Conservation (phyloP, 2,888 invertebrate genomes). For the Campoplex nolae region DNA sequence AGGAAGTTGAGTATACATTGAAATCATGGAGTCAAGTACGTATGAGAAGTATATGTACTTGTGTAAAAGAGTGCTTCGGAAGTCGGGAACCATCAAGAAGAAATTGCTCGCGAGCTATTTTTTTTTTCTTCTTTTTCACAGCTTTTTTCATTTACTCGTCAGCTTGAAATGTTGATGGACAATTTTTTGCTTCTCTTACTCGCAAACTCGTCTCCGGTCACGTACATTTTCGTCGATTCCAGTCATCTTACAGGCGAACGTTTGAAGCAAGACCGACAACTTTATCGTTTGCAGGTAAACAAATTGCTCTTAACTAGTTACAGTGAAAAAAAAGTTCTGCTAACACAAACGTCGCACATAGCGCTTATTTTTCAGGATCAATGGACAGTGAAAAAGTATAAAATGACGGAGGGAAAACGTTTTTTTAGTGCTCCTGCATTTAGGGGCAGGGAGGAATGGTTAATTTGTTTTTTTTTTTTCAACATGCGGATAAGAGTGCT, state of each 20-base stretch:
- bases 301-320: not conserved
- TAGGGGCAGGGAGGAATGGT: not conserved
- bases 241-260: not conserved
- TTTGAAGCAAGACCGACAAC: not conserved
- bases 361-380: not conserved
- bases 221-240: not conserved
- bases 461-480: not conserved
- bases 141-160: not conserved
- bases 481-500: not conserved
- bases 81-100: slow-evolving; percentile 21
- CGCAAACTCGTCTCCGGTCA: not conserved
- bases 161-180: slow-evolving; percentile 10
- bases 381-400: no score
- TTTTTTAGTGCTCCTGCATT: not conserved
- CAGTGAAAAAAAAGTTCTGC: not conserved
- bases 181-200: not conserved
- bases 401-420: not conserved
- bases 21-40: slow-evolving; percentile 24
- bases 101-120: slow-evolving; percentile 9
- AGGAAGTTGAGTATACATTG: slow-evolving; percentile 21
- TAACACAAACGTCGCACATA: not conserved
- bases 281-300: not conserved
- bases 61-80: slow-evolving; percentile 27
- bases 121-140: not conserved
- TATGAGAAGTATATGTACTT: slow-evolving; percentile 20